These are phyloP conservation scores for Mimumesa dahlbomi DNA, from an alignment of 2,888 invertebrate genomes.

Conservation along the genomic window DNA sequence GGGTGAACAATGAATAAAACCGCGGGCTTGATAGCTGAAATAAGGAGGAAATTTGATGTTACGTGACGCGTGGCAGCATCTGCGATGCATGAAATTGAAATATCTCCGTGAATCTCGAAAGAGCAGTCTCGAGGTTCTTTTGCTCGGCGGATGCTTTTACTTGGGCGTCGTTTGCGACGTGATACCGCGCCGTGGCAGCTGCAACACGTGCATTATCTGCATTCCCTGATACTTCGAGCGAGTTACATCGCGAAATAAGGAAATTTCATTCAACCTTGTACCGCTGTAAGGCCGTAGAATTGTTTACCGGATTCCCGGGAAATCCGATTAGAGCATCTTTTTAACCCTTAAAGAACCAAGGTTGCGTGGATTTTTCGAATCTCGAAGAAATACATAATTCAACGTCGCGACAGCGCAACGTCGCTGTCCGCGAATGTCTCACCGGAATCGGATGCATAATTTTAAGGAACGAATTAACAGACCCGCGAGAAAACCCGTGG, in stretches of 20 bases:
- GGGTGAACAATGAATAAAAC: no score
- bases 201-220: constrained; percentile 28
- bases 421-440: neutral
- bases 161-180: constrained; percentile 24
- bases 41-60: constrained; percentile 29
- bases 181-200: constrained; percentile 17
- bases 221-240: constrained; percentile 9
- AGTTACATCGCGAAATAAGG: constrained; percentile 9
- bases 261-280: constrained; percentile 15
- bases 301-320: constrained; percentile 35
- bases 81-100: constrained; percentile 50
- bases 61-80: constrained; percentile 29
- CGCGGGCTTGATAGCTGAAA: no score
- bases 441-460: constrained; percentile 4
- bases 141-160: constrained; percentile 15
- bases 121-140: constrained; percentile 9
- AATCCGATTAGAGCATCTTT: constrained; percentile 7
- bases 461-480: constrained; percentile 26
- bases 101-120: constrained; percentile 27
- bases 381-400: no score
- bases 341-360: neutral
- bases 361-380: no score
- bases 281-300: constrained; percentile 30
- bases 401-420: no score
- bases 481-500: constrained; percentile 12